A percentile compares a stretch with the other conserved stretches of the same genome.
These are phyloP conservation scores for Mirza zaza DNA, from an alignment of 2,113 vertebrate genomes.

Conservation along the genomic window DNA sequence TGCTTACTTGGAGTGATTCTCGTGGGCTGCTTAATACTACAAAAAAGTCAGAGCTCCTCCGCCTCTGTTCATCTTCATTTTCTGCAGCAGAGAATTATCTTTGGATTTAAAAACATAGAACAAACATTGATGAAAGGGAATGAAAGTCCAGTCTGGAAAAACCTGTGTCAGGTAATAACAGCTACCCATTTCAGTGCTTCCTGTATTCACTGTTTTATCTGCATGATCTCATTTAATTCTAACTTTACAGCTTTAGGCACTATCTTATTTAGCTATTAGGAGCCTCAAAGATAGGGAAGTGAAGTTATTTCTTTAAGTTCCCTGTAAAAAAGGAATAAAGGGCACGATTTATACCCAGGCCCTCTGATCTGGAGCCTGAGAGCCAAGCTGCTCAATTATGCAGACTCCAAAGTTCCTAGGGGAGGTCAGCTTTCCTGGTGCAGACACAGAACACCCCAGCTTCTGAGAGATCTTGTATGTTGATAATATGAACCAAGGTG, in stretches of 20 bases:
- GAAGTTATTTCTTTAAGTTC: background rate
- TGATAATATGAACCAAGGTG: too few relatives aligned
- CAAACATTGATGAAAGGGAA: background rate
- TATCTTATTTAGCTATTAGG: background rate
- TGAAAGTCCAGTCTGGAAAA: background rate
- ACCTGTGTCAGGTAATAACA: background rate
- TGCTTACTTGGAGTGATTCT: background rate
- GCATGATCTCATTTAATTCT: background rate
- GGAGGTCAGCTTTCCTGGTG: background rate
- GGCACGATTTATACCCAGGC: background rate
- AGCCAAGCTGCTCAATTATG: background rate
- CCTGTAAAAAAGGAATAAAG: background rate
- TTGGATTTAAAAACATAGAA: background rate
- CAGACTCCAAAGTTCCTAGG: background rate
- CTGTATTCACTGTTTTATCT: background rate
- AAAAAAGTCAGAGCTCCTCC: background rate
- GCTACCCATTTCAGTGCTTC: background rate
- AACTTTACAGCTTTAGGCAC: background rate
- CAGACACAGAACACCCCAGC: background rate
- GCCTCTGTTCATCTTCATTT: background rate
- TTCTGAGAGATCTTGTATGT: background rate
- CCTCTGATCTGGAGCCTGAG: background rate
- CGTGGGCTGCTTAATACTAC: background rate
- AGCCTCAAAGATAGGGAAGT: background rate
- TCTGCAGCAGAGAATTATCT: background rate